These are phyloP conservation scores for Amorpha juglandis DNA, from an alignment of 2,888 invertebrate species.

Conservation along the genomic window DNA sequence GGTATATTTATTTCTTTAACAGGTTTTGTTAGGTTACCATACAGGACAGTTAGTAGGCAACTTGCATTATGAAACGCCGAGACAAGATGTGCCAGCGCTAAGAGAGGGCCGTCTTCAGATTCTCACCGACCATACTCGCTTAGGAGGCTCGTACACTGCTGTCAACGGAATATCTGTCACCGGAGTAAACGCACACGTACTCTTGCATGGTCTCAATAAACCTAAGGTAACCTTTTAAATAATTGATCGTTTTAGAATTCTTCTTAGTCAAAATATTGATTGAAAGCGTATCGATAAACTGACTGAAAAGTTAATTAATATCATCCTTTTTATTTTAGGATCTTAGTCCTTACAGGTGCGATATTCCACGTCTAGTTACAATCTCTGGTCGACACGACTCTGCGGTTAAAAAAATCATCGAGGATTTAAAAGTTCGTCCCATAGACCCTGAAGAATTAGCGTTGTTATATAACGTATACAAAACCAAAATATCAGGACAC, in stretches of 20 bases:
- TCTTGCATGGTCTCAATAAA: slow-evolving; percentile 56
- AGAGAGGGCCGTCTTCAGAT: slow-evolving; percentile 80
- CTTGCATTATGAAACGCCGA: slow-evolving; percentile 86
- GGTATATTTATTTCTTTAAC: slow-evolving; percentile 39
- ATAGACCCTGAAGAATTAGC: slow-evolving; percentile 76
- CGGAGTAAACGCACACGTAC: slow-evolving; percentile 58
- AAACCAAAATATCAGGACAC: slow-evolving; percentile 75
- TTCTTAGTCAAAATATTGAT: too few species aligned
- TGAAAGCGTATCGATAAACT: too few species aligned
- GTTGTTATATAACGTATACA: slow-evolving; percentile 73
- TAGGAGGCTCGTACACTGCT: slow-evolving; percentile 76
- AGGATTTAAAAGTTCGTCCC: slow-evolving; percentile 47
- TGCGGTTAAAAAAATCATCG: slow-evolving; percentile 56
- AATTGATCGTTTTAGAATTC: too few species aligned
- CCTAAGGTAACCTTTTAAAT: slow-evolving; percentile 48
- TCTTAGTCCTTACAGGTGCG: slow-evolving; percentile 44
- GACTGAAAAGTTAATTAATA: too few species aligned
- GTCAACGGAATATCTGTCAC: slow-evolving; percentile 58
- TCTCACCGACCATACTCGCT: slow-evolving; percentile 82
- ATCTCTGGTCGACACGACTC: slow-evolving; percentile 83
- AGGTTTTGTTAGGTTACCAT: slow-evolving; percentile 86
- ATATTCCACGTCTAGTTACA: slow-evolving; percentile 76
- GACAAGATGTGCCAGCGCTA: slow-evolving; percentile 72
- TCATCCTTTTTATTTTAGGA: slow-evolving; percentile 31
- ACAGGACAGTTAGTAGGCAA: slow-evolving; percentile 87